phyloP scores from a whole-genome alignment of 2,797 vertebrate genomes.

The Carduelis carduelis region DNA sequence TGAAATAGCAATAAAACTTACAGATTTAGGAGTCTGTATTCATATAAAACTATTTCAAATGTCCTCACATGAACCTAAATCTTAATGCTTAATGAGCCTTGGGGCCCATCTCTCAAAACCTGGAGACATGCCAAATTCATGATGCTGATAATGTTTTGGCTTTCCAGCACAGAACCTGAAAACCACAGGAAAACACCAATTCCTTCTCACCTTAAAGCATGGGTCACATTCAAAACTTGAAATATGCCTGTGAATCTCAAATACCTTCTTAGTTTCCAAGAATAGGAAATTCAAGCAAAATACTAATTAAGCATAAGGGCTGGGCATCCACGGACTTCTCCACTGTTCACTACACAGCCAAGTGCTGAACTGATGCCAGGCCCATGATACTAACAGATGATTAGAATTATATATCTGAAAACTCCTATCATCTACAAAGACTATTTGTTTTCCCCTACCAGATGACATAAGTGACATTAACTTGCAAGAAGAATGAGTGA shows the following conservation, averaged over 20 bases:
- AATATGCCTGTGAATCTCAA: neutral
- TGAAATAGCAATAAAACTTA: neutral
- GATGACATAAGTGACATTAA: neutral
- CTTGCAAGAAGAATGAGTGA: neutral
- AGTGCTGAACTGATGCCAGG: neutral
- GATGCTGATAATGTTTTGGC: conserved; percentile 58
- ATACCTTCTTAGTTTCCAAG: neutral
- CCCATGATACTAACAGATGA: neutral
- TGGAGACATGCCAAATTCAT: conserved; percentile 62
- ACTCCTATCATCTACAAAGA: neutral
- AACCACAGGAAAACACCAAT: neutral
- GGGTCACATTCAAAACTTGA: neutral
- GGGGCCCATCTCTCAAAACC: conserved; percentile 41
- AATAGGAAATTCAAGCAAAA: neutral
- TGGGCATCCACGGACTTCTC: neutral
- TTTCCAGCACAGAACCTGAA: conserved; percentile 20
- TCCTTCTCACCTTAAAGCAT: conserved; percentile 2
- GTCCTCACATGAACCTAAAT: conserved; percentile 74
- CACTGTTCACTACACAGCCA: neutral
- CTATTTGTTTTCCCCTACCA: neutral
- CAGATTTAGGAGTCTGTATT: neutral
- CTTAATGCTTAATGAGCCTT: conserved; percentile 66
- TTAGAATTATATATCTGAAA: neutral
- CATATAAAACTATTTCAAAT: conserved; percentile 42
- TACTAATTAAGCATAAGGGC: neutral